These are phyloP conservation scores for Drosophila kurseongensis DNA, from an alignment of 1,140 invertebrate species.

Conservation along the genomic window DNA sequence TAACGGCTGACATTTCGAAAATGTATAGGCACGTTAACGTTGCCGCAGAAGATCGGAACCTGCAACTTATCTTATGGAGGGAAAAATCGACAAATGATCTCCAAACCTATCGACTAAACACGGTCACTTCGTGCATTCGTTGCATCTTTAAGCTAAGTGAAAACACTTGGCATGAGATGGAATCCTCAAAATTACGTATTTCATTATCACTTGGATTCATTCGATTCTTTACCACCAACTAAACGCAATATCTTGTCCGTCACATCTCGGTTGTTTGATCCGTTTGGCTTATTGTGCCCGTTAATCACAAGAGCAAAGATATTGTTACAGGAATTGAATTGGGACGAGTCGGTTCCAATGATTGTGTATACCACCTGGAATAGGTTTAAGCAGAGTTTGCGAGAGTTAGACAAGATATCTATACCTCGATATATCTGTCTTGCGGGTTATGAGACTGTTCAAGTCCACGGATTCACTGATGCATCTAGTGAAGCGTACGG, in stretches of 20 bases:
- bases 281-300: too few species aligned
- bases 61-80: slow-evolving; percentile 25
- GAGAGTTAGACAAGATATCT: not conserved
- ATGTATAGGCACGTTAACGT: slow-evolving; percentile 23
- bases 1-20: slow-evolving; percentile 13
- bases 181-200: too few species aligned
- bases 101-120: not conserved
- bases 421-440: not conserved
- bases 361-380: slow-evolving; percentile 1
- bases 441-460: not conserved
- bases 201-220: not conserved
- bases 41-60: slow-evolving; percentile 2
- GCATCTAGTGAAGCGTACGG: not conserved
- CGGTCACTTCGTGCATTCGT: slow-evolving; percentile 2
- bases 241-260: slow-evolving; percentile 2
- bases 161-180: not conserved
- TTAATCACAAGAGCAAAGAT: not conserved
- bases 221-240: not conserved
- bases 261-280: not conserved
- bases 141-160: slow-evolving; percentile 1
- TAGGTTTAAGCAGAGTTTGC: not conserved
- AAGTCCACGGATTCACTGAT: not conserved
- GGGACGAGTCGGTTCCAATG: slow-evolving; percentile 2
- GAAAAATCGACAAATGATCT: slow-evolving; percentile 3
- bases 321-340: not conserved